Evolutionary conservation across 2,797 vertebrate species (phyloP).

Genomic region (Gouania willdenowi): DNA sequence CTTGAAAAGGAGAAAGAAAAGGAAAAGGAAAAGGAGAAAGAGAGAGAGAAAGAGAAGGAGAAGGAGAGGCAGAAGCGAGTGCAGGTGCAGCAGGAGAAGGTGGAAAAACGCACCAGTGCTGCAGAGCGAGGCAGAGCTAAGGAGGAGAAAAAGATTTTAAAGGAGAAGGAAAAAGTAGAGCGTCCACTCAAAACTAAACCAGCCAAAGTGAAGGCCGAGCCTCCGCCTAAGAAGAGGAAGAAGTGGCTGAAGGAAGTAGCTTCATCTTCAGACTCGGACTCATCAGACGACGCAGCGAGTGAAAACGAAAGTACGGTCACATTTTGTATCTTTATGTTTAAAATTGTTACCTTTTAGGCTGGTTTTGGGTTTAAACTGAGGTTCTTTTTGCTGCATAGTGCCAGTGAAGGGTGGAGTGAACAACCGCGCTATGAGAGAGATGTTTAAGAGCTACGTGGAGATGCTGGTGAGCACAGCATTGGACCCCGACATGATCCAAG

Average conservation of each 20-base stretch:
- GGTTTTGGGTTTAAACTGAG: background rate
- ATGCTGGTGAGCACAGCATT: constrained; percentile 93
- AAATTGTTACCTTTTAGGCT: background rate
- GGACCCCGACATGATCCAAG: constrained; percentile 94
- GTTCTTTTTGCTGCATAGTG: constrained; percentile 44
- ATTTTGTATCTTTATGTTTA: constrained; percentile 1
- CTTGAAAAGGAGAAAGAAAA: constrained; percentile 55
- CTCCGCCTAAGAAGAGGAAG: constrained; percentile 84
- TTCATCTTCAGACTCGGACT: constrained; percentile 87
- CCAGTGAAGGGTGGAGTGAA: constrained; percentile 79
- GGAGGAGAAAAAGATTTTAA: constrained; percentile 62
- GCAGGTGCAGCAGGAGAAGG: constrained; percentile 53
- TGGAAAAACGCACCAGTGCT: constrained; percentile 46
- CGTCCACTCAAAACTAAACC: constrained; percentile 64
- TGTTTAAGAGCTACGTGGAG: constrained; percentile 94
- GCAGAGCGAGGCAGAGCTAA: constrained; percentile 45
- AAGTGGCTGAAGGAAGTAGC: constrained; percentile 89
- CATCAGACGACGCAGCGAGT: constrained; percentile 82
- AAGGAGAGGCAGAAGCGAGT: constrained; percentile 55
- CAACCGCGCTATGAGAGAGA: constrained; percentile 90
- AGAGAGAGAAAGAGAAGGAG: constrained; percentile 45
- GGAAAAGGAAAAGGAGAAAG: constrained; percentile 58
- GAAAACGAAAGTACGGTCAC: constrained; percentile 81
- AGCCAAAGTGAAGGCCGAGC: constrained; percentile 80
- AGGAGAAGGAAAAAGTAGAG: constrained; percentile 55